Conservation (phyloP, 2,797 vertebrate species). For the Aulostomus chinensis region DNA sequence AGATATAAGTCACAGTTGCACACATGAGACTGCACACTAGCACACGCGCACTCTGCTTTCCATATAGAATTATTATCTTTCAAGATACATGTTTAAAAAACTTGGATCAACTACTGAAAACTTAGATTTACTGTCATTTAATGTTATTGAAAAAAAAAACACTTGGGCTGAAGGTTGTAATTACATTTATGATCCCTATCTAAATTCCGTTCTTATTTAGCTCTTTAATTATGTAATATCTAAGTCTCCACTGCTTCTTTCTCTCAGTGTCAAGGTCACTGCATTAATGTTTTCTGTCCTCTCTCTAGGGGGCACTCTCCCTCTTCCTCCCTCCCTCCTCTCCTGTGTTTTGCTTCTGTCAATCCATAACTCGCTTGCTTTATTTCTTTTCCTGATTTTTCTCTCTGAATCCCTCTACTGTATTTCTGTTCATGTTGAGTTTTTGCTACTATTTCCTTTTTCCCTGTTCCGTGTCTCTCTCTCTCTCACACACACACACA, state of each 20-base stretch:
- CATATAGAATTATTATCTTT: too few species aligned
- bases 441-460: too few species aligned
- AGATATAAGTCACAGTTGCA: conserved; percentile 40
- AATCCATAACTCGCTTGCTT: conserved; percentile 6
- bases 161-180: not conserved
- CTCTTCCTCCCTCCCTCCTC: conserved; percentile 45
- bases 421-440: too few species aligned
- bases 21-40: too few species aligned
- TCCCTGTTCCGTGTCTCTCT: too few species aligned
- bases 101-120: not conserved
- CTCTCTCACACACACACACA: conserved; percentile 1
- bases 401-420: not conserved
- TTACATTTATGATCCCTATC: not conserved
- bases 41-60: too few species aligned
- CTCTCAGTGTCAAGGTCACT: conserved; percentile 29
- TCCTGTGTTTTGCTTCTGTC: conserved; percentile 15
- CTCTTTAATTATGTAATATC: conserved; percentile 17
- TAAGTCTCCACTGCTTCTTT: too few species aligned
- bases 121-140: too few species aligned
- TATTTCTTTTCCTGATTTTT: not conserved
- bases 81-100: too few species aligned
- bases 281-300: conserved; percentile 30
- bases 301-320: conserved; percentile 72
- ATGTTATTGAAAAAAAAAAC: too few species aligned
- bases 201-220: not conserved